Evolutionary conservation across 2,888 invertebrate genomes (phyloP).

Genomic region (Teleiodes luculella): DNA sequence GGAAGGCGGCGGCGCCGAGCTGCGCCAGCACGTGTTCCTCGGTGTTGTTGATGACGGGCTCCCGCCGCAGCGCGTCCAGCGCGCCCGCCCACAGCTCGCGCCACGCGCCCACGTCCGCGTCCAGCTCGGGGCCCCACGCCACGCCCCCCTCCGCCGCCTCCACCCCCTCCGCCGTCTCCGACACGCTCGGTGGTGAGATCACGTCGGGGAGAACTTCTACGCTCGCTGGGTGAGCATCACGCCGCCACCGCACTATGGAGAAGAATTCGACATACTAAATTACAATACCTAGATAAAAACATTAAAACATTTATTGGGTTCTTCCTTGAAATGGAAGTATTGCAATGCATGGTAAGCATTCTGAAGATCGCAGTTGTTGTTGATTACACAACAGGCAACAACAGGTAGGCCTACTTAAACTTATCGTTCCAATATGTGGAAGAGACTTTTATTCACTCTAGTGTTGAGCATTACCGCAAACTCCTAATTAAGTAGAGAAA

Average conservation of each 20-base stretch:
- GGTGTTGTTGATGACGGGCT: conserved; percentile 83
- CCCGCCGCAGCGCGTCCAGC: conserved; percentile 61
- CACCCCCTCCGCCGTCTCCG: conserved; percentile 16
- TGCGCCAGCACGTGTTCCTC: conserved; percentile 87
- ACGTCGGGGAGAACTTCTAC: neutral
- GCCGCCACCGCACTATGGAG: conserved; percentile 21
- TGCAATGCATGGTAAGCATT: too few relatives aligned
- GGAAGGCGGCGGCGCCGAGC: conserved; percentile 87
- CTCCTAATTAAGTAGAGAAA: too few relatives aligned
- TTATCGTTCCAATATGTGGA: too few relatives aligned
- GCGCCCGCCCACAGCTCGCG: conserved; percentile 80
- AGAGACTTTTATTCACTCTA: too few relatives aligned
- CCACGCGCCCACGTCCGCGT: conserved; percentile 75
- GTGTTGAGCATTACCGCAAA: too few relatives aligned
- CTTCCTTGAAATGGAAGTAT: too few relatives aligned
- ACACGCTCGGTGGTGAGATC: neutral
- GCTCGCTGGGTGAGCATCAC: conserved; percentile 18
- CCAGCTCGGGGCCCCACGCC: conserved; percentile 37
- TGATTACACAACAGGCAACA: too few relatives aligned
- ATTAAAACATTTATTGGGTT: too few relatives aligned
- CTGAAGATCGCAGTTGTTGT: too few relatives aligned
- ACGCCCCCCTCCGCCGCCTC: conserved; percentile 32
- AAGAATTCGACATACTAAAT: too few relatives aligned
- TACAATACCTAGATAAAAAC: too few relatives aligned
- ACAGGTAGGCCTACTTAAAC: too few relatives aligned